Percentiles rank a stretch among this genome's conserved stretches.
Conservation (phyloP, 2,113 vertebrate species). For the Trichechus manatus region DNA sequence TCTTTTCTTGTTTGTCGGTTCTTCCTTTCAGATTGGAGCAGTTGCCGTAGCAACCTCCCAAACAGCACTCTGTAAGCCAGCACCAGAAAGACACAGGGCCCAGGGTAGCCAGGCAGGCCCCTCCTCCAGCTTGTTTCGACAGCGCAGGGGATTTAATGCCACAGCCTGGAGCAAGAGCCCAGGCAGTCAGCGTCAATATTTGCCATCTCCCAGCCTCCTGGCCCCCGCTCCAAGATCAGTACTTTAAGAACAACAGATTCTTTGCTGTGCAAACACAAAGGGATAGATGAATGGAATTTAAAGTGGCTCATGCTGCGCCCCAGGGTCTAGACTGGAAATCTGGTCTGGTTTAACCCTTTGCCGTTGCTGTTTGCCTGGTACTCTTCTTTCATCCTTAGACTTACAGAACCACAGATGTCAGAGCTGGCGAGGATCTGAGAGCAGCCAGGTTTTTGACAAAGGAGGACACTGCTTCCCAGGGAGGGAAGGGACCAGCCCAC, state of each 20-base stretch:
- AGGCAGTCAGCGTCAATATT: constrained; percentile 65
- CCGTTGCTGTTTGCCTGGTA: constrained; percentile 15
- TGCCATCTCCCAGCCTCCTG: constrained; percentile 44
- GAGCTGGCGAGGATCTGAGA: not conserved
- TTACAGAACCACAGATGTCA: not conserved
- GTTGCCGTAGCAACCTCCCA: not conserved
- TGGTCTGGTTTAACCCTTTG: constrained; percentile 38
- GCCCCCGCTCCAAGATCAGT: constrained; percentile 11
- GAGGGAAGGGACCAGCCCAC: not conserved
- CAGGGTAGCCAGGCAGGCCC: not conserved
- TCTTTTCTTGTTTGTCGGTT: not conserved
- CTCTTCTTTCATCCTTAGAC: constrained; percentile 55
- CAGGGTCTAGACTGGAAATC: constrained; percentile 50
- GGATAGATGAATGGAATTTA: constrained; percentile 63
- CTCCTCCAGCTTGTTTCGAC: not conserved
- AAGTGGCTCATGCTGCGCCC: constrained; percentile 30
- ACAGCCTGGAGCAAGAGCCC: not conserved
- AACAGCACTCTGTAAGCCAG: not conserved
- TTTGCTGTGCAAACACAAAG: constrained; percentile 53
- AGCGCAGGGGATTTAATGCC: not conserved
- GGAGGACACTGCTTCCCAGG: not conserved
- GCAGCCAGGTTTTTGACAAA: not conserved
- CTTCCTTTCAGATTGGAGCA: constrained; percentile 14
- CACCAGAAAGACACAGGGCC: not conserved
- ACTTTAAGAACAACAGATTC: constrained; percentile 33